Conservation (phyloP, 2,113 vertebrate species). For the Peromyscus leucopus region DNA sequence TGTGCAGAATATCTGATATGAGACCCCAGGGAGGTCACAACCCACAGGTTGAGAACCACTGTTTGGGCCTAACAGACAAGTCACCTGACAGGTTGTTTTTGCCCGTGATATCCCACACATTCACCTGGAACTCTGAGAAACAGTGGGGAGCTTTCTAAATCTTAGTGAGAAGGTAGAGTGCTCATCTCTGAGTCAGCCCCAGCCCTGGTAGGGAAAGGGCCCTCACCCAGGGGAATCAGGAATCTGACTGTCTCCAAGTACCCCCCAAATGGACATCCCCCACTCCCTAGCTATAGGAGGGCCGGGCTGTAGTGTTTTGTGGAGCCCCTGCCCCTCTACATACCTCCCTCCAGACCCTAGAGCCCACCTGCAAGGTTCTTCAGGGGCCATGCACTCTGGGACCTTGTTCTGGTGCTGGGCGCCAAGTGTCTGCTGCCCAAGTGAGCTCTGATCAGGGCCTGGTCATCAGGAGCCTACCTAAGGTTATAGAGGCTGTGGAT, state of each 20-base stretch:
- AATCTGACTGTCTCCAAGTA: no score
- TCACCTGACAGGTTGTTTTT: not conserved
- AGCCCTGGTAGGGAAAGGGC: not conserved
- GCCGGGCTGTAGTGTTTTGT: fast-evolving
- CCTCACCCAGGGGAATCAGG: not conserved
- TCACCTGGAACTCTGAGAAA: no score
- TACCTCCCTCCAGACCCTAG: not conserved
- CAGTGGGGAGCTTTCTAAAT: not conserved
- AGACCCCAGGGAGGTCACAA: not conserved
- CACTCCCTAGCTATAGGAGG: not conserved
- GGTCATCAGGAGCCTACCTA: not conserved
- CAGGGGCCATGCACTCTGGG: not conserved
- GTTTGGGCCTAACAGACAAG: not conserved
- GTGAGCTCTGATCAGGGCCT: fast-evolving
- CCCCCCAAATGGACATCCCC: no score
- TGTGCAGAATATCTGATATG: not conserved
- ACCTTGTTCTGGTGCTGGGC: no score
- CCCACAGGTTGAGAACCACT: not conserved
- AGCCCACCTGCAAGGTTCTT: not conserved
- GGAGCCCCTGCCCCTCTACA: no score
- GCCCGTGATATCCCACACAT: not conserved
- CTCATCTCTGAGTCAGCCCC: fast-evolving
- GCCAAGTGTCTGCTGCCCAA: not conserved
- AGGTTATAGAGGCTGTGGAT: not conserved
- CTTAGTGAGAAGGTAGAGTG: not conserved